These are phyloP conservation scores for Sycophaga agraensis DNA, from an alignment of 1,140 invertebrate species.

Conservation along the genomic window DNA sequence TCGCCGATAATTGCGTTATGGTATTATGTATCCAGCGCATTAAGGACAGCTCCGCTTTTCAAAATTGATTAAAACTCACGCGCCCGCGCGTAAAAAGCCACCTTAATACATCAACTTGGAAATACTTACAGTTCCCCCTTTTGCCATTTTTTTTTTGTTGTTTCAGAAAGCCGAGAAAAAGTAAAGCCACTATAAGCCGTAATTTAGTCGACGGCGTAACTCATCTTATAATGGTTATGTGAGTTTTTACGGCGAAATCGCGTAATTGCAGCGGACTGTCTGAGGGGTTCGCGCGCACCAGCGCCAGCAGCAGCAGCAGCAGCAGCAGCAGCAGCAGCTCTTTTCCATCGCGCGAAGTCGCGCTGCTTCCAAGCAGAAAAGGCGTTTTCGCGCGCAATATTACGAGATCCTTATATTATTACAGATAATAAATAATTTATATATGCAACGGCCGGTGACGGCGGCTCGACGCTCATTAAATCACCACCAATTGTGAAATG, in stretches of 20 bases:
- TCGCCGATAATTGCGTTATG: too few relatives aligned
- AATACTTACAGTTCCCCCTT: not conserved
- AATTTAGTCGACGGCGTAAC: slow-evolving; percentile 37
- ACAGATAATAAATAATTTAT: slow-evolving; percentile 23
- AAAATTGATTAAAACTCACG: slow-evolving; percentile 7
- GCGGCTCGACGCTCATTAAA: slow-evolving; percentile 11
- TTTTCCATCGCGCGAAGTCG: too few relatives aligned
- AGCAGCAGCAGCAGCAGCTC: too few relatives aligned
- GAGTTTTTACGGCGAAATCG: slow-evolving; percentile 32
- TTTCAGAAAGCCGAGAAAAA: not conserved
- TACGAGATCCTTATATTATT: slow-evolving; percentile 18
- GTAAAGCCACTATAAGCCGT: slow-evolving; percentile 19
- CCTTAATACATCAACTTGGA: slow-evolving; percentile 7
- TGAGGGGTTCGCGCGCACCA: not conserved
- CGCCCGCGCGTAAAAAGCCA: not conserved
- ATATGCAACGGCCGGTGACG: not conserved
- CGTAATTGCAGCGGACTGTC: slow-evolving; percentile 31
- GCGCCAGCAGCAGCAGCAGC: too few relatives aligned
- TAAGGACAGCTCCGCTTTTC: too few relatives aligned
- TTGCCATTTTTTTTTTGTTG: not conserved
- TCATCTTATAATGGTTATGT: slow-evolving; percentile 38
- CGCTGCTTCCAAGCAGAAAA: slow-evolving; percentile 12
- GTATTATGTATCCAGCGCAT: too few relatives aligned
- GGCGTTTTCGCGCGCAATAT: slow-evolving; percentile 21
- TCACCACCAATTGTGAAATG: slow-evolving; percentile 5